Evolutionary conservation across 2,113 vertebrate species (phyloP).

Genomic region (Sporophila hypoxantha): DNA sequence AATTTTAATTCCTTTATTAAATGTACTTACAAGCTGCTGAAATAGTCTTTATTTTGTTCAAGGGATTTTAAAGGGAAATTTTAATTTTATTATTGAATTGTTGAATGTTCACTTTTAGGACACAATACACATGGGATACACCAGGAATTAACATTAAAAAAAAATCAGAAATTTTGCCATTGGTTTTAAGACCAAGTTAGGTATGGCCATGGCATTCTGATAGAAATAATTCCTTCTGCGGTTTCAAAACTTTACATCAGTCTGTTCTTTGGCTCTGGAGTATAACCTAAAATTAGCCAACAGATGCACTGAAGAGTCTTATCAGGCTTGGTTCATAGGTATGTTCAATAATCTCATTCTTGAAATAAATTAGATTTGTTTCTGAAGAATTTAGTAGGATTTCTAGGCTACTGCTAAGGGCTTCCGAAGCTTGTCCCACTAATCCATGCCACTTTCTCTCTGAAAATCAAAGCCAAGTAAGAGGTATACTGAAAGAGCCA

Average conservation of each 20-base stretch:
- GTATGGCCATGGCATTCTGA: not conserved
- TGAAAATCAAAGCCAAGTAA: not conserved
- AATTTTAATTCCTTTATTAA: not conserved
- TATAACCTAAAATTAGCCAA: not conserved
- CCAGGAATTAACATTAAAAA: fast-evolving
- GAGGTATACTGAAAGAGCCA: not conserved
- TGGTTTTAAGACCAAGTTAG: not conserved
- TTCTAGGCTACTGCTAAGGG: not conserved
- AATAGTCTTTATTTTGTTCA: not conserved
- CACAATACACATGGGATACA: not conserved
- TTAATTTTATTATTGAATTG: not conserved
- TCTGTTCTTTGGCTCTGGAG: not conserved
- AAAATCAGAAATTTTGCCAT: not conserved
- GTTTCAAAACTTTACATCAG: not conserved
- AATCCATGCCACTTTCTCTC: not conserved
- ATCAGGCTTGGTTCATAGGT: not conserved
- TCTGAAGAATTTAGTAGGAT: not conserved
- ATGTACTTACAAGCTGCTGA: not conserved
- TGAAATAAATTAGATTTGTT: not conserved
- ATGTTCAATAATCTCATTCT: not conserved
- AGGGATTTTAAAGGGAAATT: not conserved
- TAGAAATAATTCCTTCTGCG: not conserved
- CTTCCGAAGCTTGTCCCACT: not conserved
- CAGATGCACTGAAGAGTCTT: not conserved
- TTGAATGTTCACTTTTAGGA: not conserved